Evolutionary conservation across 2,797 vertebrate genomes (phyloP), one percentile per base, ranked within the genome.

Genomic region (Hypotaenidia philippensis): DNA sequence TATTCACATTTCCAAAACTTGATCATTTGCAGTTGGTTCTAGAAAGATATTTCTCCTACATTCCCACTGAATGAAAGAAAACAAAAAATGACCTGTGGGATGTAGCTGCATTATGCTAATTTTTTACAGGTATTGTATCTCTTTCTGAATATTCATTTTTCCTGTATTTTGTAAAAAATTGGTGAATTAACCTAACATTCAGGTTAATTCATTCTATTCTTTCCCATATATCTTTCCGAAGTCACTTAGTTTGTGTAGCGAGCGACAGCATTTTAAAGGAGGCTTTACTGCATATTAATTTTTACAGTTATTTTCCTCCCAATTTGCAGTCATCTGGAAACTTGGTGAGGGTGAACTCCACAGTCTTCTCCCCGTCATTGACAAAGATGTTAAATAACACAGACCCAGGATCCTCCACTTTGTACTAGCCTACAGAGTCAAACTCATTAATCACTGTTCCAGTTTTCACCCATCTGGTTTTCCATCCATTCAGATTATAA

Each of bases 91-190:
- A 40, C 45, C n/a, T 80, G 38, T 60, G 22, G 91, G 40, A 65
- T 71, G 13, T 36, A 92, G n/a, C 16, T 70, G 17, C 34, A 55
- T 10, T 31, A 5, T 57, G 34, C 5, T 64, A 72, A 78, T 17
- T 63, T 90, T 93, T 74, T 52, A 22, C 20, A 87, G 68, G 49
- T 47, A 78, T 23, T 44, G 15, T 44, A 55, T 78, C 36, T 78
- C 36, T 90, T 93, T 92, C 55, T 87, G 44, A 93, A 55, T 44
- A 60, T 13, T 72, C 6, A 41, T 41, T 82, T 82, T 84, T 89
- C 8, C 29, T 90, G 20, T 57, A 50, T 69, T 84, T 93, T 63
- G 34, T 32, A 83, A 72, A 22, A 80, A 44, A 70, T 53, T 40
- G 69, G 21, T 64, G 55, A 81, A 90, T 64, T 66, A 96, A 89